Conservation (phyloP, 2,797 vertebrate genomes). For the Peromyscus eremicus region DNA sequence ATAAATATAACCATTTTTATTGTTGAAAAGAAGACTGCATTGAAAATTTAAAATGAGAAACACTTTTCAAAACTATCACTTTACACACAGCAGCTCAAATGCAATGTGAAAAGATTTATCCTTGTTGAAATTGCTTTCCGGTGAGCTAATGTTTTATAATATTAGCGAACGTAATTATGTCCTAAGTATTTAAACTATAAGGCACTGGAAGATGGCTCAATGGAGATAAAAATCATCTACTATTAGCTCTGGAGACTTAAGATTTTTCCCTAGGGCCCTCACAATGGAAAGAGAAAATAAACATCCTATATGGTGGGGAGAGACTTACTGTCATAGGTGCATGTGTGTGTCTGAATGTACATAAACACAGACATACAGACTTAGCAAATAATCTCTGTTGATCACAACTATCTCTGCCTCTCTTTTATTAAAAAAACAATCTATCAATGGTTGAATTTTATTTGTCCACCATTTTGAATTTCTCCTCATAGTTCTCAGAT, state of each 20-base stretch:
- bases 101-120: not conserved
- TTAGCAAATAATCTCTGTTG: not conserved
- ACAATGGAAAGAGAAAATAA: not conserved
- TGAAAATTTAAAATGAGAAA: slow-evolving; percentile 10
- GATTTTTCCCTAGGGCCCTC: not conserved
- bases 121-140: not conserved
- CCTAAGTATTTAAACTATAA: not conserved
- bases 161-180: not conserved
- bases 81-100: not conserved
- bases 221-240: not conserved
- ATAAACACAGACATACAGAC: no score
- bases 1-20: not conserved
- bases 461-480: not conserved
- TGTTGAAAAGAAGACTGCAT: not conserved
- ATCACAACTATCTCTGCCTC: not conserved
- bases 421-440: not conserved
- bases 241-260: not conserved
- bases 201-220: not conserved
- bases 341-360: not conserved
- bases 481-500: not conserved
- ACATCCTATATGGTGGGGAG: no score
- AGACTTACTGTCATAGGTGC: not conserved
- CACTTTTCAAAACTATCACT: not conserved
- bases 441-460: not conserved
- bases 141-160: not conserved